Base-by-base conservation (phyloP, 2,888 invertebrate species). In the Matsumyia berberina region DNA sequence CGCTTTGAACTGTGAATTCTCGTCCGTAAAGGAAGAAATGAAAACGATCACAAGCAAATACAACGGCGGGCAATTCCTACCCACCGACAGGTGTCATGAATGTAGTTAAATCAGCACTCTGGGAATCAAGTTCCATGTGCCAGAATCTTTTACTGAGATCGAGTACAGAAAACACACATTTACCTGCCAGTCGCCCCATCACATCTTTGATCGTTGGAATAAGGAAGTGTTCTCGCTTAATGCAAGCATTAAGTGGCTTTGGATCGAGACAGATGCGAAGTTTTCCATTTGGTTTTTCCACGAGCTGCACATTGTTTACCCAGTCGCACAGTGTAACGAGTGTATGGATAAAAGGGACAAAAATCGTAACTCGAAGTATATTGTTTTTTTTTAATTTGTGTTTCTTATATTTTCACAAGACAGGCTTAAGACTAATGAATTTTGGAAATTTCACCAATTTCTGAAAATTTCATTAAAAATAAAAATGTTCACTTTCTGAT, bases 51-150 rank as follows among this genome's bases (percentile, higher is more conserved):
- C n/a, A n/a, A n/a, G n/a, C n/a, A n/a, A n/a, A n/a, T n/a, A n/a
- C n/a, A n/a, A n/a, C n/a, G n/a, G n/a, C 89, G 62, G 90, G 77
- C 6, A 89, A 67, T 86, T 91, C 89, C 83, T 90, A 90, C 87
- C 60, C 49, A 17, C 74, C 72, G 8, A 64, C 35, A 2, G 80
- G 80, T 17, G 86, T 86, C 55, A 55, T 70, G 49, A 86, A 81
- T 0, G 77, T 81, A 6, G 77, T 73, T 44, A 87, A 37, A 17
- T 86, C 31, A 1, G 74, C 29, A 24, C 82, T 81, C 5, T 46
- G 12, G 0, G 37, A 12, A 70, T 67, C 77, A n/a, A 86, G 49
- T 49, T 80, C 73, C 31, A 86, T 73, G 12, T 86, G 86, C 79
- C 86, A 80, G 55, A 73, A 85, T 29, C 74, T 78, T 8, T 49